These are phyloP conservation scores for Allolobophora icterica DNA, from an alignment of 2,888 invertebrate species.

Conservation along the genomic window DNA sequence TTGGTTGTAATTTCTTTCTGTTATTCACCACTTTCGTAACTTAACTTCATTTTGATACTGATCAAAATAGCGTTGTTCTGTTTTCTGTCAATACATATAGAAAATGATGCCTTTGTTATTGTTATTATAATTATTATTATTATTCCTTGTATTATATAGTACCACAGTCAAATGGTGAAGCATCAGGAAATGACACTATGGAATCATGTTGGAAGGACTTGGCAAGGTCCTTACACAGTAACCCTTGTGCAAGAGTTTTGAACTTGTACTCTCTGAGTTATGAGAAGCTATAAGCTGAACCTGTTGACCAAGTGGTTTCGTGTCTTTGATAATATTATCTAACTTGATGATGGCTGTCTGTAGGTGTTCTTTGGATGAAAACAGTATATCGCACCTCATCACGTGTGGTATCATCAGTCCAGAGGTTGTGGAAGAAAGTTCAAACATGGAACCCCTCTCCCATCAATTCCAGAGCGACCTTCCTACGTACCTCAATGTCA, in stretches of 20 bases:
- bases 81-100: no score
- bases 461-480: slow-evolving; percentile 10
- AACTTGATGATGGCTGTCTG: neutral
- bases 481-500: slow-evolving; percentile 57
- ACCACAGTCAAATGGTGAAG: neutral
- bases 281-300: neutral
- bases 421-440: slow-evolving; percentile 54
- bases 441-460: neutral
- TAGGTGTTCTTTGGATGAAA: slow-evolving; percentile 66
- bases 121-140: no score
- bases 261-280: neutral
- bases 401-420: slow-evolving; percentile 64
- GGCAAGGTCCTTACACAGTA: neutral
- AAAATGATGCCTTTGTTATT: no score
- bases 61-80: no score
- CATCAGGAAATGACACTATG: neutral
- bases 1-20: neutral
- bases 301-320: neutral
- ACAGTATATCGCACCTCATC: slow-evolving; percentile 65
- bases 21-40: neutral
- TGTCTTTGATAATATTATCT: neutral
- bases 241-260: neutral
- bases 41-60: neutral
- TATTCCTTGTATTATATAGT: neutral
- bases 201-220: neutral